phyloP scores from a whole-genome alignment of 2,888 invertebrate genomes.

The Andrena camellia region DNA sequence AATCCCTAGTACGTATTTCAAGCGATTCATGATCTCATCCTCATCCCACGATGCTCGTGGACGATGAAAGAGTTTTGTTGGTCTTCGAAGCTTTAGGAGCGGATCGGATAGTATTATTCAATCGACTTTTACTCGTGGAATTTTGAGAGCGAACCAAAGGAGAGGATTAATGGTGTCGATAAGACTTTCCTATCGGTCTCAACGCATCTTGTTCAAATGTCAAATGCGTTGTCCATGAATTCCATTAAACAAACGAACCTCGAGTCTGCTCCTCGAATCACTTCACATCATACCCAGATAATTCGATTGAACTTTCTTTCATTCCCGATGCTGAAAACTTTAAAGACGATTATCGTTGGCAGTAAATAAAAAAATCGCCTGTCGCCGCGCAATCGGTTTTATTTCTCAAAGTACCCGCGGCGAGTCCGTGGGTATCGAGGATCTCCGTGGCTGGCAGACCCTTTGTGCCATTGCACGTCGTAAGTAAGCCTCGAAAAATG shows the following conservation, averaged over 20 bases:
- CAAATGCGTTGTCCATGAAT: conserved; percentile 19
- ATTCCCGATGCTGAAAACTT: background rate
- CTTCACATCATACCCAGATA: conserved; percentile 27
- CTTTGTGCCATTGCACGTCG: conserved; percentile 40
- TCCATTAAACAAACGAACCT: conserved; percentile 57
- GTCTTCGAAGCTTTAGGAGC: background rate
- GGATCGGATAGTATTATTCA: background rate
- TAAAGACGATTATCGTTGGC: background rate
- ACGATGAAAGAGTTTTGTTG: background rate
- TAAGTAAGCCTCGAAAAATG: conserved; percentile 58
- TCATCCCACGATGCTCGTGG: background rate
- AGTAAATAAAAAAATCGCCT: background rate
- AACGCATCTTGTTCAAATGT: conserved; percentile 45
- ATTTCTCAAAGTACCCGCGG: conserved; percentile 12
- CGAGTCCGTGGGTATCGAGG: background rate
- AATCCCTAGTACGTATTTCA: conserved; percentile 71
- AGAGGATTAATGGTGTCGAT: background rate
- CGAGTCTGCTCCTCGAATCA: conserved; percentile 3
- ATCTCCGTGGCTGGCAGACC: conserved; percentile 2
- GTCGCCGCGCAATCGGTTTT: background rate
- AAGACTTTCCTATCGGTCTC: conserved; percentile 3
- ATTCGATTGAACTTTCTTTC: background rate
- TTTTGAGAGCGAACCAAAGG: conserved; percentile 46
- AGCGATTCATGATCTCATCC: conserved; percentile 71
- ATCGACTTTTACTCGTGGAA: conserved; percentile 31